Conservation (phyloP, 2,888 invertebrate genomes). For the Agapetus fuscipes region DNA sequence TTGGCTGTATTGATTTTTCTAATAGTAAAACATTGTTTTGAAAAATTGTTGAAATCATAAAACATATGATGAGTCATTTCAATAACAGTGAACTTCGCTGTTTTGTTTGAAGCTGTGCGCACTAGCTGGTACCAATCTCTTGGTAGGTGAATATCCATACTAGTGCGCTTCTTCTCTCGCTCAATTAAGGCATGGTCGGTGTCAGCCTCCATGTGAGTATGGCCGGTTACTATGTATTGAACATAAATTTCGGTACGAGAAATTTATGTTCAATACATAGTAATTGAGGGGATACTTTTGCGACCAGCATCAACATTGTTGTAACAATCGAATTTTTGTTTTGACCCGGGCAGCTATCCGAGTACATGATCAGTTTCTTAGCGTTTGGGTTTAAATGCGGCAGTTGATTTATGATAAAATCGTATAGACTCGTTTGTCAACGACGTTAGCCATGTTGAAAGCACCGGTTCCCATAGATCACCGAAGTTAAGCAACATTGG, state of each 20-base stretch:
- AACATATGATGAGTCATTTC: constrained; percentile 19
- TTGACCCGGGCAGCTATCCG: too few species aligned
- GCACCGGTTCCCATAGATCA: too few species aligned
- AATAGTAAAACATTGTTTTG: constrained; percentile 18
- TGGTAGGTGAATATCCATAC: constrained; percentile 21
- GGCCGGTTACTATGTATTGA: too few species aligned
- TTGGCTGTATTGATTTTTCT: constrained; percentile 7
- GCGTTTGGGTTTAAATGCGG: background rate
- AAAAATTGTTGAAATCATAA: too few species aligned
- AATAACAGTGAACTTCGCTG: constrained; percentile 17
- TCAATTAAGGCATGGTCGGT: constrained; percentile 20
- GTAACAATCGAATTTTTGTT: too few species aligned
- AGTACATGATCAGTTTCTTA: too few species aligned
- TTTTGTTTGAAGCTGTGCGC: constrained; percentile 21
- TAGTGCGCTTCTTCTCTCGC: constrained; percentile 15
- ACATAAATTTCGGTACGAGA: too few species aligned
- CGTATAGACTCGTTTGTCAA: too few species aligned
- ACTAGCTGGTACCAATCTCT: constrained; percentile 23
- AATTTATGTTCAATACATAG: constrained; percentile 22
- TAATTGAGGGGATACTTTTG: constrained; percentile 8
- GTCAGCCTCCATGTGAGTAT: constrained; percentile 22
- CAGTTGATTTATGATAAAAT: constrained; percentile 16
- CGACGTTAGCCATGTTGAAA: too few species aligned
- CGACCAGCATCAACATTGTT: constrained; percentile 18
- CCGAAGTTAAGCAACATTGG: too few species aligned